Conservation (phyloP, 2,113 vertebrate genomes). For the Oncorhynchus mykiss region DNA sequence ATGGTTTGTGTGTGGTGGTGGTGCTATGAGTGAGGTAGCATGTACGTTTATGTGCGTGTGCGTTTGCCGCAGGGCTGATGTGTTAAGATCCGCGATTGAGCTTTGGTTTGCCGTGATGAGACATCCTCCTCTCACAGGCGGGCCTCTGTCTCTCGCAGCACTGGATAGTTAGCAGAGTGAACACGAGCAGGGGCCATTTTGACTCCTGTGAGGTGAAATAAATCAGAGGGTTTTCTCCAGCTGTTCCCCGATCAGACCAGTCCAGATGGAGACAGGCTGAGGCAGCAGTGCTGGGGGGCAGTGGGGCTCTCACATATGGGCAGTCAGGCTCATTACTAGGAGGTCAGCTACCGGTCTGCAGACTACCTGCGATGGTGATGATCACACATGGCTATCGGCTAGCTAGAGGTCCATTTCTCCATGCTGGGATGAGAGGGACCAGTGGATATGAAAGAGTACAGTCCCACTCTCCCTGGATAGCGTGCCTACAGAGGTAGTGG, state of each 20-base stretch:
- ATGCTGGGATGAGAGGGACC: no score
- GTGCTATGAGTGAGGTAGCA: slow-evolving; percentile 15
- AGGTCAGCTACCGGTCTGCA: no score
- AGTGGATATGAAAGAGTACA: no score
- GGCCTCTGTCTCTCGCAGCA: neutral
- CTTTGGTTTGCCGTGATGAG: slow-evolving; percentile 16
- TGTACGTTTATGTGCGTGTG: slow-evolving; percentile 8
- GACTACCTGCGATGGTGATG: no score
- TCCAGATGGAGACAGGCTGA: neutral
- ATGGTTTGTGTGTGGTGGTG: slow-evolving; percentile 23
- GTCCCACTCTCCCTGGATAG: no score
- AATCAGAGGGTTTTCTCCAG: neutral
- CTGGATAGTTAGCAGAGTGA: neutral
- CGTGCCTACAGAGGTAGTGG: no score
- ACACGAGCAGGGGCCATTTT: neutral
- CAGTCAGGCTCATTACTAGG: neutral
- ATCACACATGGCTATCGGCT: no score
- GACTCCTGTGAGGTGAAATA: neutral
- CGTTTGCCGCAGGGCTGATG: neutral
- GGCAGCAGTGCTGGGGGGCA: no score
- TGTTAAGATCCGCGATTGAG: neutral
- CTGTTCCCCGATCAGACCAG: neutral
- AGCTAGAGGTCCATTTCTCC: no score
- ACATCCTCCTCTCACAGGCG: neutral
- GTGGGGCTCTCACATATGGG: no score